Base-by-base conservation (phyloP, 2,113 vertebrate species). In the Coturnix japonica region DNA sequence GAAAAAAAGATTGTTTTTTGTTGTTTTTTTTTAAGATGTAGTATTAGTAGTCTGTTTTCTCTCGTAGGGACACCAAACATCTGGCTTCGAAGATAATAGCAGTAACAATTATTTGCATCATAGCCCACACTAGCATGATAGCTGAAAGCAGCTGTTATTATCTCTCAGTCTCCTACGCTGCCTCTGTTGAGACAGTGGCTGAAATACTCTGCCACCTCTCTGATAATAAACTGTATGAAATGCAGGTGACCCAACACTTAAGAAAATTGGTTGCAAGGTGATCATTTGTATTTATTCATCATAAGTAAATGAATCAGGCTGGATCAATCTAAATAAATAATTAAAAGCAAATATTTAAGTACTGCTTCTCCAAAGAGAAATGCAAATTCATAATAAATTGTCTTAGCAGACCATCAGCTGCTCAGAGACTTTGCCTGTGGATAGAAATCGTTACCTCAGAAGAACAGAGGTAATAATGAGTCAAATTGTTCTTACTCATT, bases 61-160 rank as follows among this genome's bases (percentile, higher is more conserved):
- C 95, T 97, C 80, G n/a, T 44, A 91, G 86, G 90, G 70, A 92
- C 71, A 91, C 87, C 67, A 96, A 93, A 94, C 90, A 96, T 91
- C 97, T 97, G 96, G 91, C 90, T 97, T 95, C 90, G 96, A 96
- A 97, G 94, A 97, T 97, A 97, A 97, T 96, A 92, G 78, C 80
- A 92, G 77, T 90, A 96, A 95, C 91, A 96, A 97, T 97, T 97
- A 96, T 95, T 97, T 97, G 95, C 95, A 96, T 95, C 91, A 93
- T 70, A 97, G 82, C 92, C 91, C 30, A 2, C 93, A 47, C 91
- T 92, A 96, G 95, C 74, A 85, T 91, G 89, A 91, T 96, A 93
- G 84, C 83, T 94, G 61, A 94, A 95, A 98, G 94, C 91, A 96
- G 93, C 94, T 97, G 97, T 70, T 96, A 74, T 72, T 70, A 95